Base-by-base conservation (phyloP, 2,113 vertebrate genomes). In the Odocoileus hemionus region DNA sequence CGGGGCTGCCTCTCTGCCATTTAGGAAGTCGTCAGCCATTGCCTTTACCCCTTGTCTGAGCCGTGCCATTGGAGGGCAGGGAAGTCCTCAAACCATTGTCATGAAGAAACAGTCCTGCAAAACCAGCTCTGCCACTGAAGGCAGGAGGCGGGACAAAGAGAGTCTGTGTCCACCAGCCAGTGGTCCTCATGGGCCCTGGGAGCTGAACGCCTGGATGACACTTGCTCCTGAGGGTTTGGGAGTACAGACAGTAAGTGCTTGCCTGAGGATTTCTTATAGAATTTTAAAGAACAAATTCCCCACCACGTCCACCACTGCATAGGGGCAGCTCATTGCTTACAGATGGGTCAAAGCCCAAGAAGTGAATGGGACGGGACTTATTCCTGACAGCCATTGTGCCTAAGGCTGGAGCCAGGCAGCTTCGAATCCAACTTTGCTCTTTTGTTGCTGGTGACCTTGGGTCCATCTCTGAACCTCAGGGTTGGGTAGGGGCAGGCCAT, bases 121-220 rank as follows among this genome's bases (percentile, higher is more conserved):
- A 43, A 13, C 39, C 60, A 8, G 13, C 6, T 21, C 21, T n/a
- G n/a, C 9, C 7, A 1, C 21, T 5, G 23, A 60, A 5, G 30
- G 64, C 36, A 13, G 50, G 23, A 7, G 9, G 13, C 0, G 0
- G 52, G 54, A 36, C 54, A 21, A 43, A 64, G 36, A 60, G 52
- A 43, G 9, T 0, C 14, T 33, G 28, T 25, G 8, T 26, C 82
- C 4, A 9, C 0, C 9, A 25, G 36, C 26, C 13, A 0, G 30
- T 39, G 80, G 28, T 1, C 6, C 17, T 43, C 60, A 6, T 0
- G 1, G 33, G 17, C 16, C 47, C 12, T 6, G 26, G 9, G 23
- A 39, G 87, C 17, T 70, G 4, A 33, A 36, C 0, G 7, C 52
- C 55, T 54, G 2, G 10, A 7, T 8, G 43, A 50, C 36, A 1